Evolutionary conservation across 2,113 vertebrate species (phyloP), one percentile per base, ranked within the genome.

Genomic region (Sylvietta virens): DNA sequence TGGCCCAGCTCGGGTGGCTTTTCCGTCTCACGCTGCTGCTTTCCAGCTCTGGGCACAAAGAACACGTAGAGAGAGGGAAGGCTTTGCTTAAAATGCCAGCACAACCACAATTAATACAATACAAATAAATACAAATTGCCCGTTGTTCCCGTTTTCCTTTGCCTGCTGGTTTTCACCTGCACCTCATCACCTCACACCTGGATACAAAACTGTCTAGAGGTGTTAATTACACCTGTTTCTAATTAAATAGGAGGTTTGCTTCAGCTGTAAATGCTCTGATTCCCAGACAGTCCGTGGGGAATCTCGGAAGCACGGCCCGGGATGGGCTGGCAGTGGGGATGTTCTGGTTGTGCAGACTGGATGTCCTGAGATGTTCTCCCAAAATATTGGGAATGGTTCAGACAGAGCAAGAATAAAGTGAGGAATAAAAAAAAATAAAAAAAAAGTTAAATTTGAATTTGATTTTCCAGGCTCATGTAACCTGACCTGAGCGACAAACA

Each of bases 1-100:
- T 62, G 26, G 16, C 26, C 64, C 66, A 10, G 2, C 42, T 57
- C 44, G 28, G 61, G 23, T 12, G 42, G 1, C 0, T 35, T 51
- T 69, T 39, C 8, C 22, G 28, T 31, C 23, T 66, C 47, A 1
- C 21, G 11, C 10, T 50, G 51, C 31, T 71, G 6, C 26, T 76
- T 45, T 48, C 11, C 42, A 44, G 21, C 4, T 51, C 70, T 70
- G 7, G 5, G 14, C 64, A 31, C 54, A 70, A 35, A 9, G 20
- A 69, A 8, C 2, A 39, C 1, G 2, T 0, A 9, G 9, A 39
- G 2, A 23, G 5, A 10, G 6, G 20, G 23, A 69, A 60, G 7
- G 30, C 14, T 78, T 72, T 72, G 48, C 30, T 86, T 42, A 10
- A 33, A n/a, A 4, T 33, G 30, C 27, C 31, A 47, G 3, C 9